Conservation (phyloP, 2,113 vertebrate species). For the Speoplatyrhinus poulsoni region DNA sequence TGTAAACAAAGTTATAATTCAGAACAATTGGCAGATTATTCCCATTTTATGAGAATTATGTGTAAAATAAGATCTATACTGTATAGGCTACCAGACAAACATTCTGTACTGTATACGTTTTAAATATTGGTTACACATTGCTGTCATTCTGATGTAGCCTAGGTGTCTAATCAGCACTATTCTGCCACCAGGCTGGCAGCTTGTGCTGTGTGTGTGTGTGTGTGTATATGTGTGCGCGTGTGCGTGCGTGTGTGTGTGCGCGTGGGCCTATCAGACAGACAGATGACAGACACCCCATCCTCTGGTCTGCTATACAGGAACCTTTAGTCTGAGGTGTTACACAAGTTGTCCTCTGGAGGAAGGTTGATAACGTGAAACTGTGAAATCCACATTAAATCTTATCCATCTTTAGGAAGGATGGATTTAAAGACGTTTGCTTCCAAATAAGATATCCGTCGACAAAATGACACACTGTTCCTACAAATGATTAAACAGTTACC, state of each 20-base stretch:
- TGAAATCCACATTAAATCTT: constrained; percentile 18
- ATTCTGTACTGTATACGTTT: no score
- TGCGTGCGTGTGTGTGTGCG: constrained; percentile 5
- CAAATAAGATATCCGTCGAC: constrained; percentile 8
- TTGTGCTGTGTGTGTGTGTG: constrained; percentile 28
- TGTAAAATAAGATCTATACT: no score
- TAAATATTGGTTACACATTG: not conserved
- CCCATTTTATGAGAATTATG: no score
- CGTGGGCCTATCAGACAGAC: constrained; percentile 65
- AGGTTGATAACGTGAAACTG: constrained; percentile 41
- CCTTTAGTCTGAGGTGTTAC: constrained; percentile 49
- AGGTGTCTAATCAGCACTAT: not conserved
- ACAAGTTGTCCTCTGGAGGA: constrained; percentile 30
- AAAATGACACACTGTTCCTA: not conserved
- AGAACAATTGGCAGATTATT: no score
- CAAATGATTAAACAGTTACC: not conserved
- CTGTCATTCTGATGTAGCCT: not conserved
- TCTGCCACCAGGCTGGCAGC: constrained; percentile 33
- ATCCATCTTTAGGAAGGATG: constrained; percentile 23
- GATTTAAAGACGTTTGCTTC: constrained; percentile 4
- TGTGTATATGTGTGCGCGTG: not conserved
- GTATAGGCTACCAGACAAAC: no score
- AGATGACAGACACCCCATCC: constrained; percentile 68
- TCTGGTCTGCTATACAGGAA: constrained; percentile 53
- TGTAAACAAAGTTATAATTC: no score